Conservation (phyloP, 2,113 vertebrate genomes). For the Upupa epops region DNA sequence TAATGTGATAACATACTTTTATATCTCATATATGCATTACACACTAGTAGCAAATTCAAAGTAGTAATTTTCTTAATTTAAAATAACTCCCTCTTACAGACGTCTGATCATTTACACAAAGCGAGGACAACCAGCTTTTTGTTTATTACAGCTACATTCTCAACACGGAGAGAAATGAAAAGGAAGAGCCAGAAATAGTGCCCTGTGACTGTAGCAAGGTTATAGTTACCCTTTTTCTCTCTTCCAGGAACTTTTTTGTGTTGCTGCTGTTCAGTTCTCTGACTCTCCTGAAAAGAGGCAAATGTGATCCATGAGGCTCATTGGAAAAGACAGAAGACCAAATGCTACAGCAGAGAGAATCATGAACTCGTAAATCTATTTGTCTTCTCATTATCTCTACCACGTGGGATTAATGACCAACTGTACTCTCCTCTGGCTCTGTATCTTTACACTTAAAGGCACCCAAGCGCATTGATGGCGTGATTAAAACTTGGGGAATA, state of each 20-base stretch:
- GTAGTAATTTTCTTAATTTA: not conserved
- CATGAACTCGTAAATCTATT: not conserved
- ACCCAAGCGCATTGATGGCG: not conserved
- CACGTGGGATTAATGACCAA: not conserved
- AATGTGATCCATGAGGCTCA: not conserved
- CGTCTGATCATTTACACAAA: not conserved
- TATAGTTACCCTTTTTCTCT: slow-evolving; percentile 91
- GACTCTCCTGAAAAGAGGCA: slow-evolving; percentile 83
- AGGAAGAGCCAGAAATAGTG: not conserved
- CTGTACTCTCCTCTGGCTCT: not conserved
- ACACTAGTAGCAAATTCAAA: not conserved
- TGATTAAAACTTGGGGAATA: not conserved
- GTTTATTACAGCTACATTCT: not conserved
- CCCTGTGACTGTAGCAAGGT: not conserved
- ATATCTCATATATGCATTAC: not conserved
- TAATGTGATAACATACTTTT: not conserved
- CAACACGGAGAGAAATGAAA: not conserved
- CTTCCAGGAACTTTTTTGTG: slow-evolving; percentile 98
- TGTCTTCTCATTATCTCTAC: not conserved
- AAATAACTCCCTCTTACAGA: not conserved
- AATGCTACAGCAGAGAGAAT: not conserved
- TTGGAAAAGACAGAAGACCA: not conserved
- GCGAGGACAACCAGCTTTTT: not conserved
- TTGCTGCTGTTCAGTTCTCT: slow-evolving; percentile 98
- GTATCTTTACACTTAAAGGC: not conserved